A percentile compares a stretch with the other conserved stretches of the same genome.
phyloP scores from a whole-genome alignment of 2,797 vertebrate species.

The Chanos chanos region DNA sequence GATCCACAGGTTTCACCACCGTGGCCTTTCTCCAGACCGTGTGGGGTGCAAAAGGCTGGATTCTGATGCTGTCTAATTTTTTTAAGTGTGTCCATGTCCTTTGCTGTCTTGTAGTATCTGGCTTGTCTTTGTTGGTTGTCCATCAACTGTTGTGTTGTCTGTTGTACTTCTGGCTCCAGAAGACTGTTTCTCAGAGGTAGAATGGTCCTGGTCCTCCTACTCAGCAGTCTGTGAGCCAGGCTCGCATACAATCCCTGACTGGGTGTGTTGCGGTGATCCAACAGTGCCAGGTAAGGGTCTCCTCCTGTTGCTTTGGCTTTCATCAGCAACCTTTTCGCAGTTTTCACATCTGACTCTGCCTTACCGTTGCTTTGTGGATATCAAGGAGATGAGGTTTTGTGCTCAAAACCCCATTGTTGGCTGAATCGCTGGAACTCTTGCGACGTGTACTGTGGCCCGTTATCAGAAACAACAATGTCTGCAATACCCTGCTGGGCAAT shows the following conservation, averaged over 20 bases:
- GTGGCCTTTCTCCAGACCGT: slow-evolving; percentile 9
- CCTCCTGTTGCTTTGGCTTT: not conserved
- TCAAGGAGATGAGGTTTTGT: not conserved
- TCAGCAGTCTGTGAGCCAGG: no score
- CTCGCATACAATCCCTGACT: slow-evolving; percentile 16
- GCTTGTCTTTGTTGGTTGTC: not conserved
- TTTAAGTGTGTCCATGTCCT: not conserved
- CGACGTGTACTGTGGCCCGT: no score
- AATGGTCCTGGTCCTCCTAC: not conserved
- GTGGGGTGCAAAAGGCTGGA: slow-evolving; percentile 16
- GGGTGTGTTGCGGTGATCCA: slow-evolving; percentile 2
- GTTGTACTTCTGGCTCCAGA: not conserved
- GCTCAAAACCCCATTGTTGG: no score
- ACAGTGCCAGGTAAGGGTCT: not conserved
- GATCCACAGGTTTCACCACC: not conserved
- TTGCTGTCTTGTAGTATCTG: not conserved
- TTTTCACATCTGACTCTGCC: slow-evolving; percentile 14
- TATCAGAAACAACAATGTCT: no score
- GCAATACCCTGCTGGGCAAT: no score
- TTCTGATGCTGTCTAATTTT: not conserved
- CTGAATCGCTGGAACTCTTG: no score
- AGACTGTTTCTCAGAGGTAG: not conserved
- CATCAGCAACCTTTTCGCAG: not conserved
- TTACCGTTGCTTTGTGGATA: not conserved
- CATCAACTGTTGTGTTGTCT: not conserved